Conservation (phyloP, 2,888 invertebrate genomes). For the Leptinotarsa juncta region DNA sequence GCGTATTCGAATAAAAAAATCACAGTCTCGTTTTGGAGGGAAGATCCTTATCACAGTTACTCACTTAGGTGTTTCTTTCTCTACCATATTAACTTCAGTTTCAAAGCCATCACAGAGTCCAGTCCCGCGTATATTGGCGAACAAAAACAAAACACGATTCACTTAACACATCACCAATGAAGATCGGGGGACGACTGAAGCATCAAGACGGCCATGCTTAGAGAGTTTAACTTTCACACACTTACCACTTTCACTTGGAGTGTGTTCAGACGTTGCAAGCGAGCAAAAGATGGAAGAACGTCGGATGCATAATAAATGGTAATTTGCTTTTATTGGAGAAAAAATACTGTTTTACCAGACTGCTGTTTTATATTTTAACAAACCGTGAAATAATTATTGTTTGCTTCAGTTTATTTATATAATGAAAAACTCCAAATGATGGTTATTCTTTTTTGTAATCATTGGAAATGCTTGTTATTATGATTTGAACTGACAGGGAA, state of each 20-base stretch:
- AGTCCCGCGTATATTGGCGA: conserved; percentile 25
- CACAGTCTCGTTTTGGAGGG: not conserved
- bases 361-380: conserved; percentile 27
- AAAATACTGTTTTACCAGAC: conserved; percentile 27
- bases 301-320: conserved; percentile 32
- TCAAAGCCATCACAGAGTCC: conserved; percentile 15
- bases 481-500: conserved; percentile 23
- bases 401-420: conserved; percentile 33
- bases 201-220: conserved; percentile 59
- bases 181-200: conserved; percentile 63
- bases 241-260: conserved; percentile 65
- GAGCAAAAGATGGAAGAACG: conserved; percentile 33
- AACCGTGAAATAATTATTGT: conserved; percentile 33
- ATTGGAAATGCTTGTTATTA: conserved; percentile 24
- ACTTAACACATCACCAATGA: conserved; percentile 62
- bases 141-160: conserved; percentile 55
- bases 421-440: conserved; percentile 27
- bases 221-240: conserved; percentile 65
- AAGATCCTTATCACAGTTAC: conserved; percentile 28
- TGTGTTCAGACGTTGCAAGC: conserved; percentile 32
- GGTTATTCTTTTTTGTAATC: conserved; percentile 21
- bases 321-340: conserved; percentile 23
- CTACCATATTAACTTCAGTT: conserved; percentile 15
- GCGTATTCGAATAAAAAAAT: no score
- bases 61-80: conserved; percentile 17